A percentile compares a stretch with the other conserved stretches of the same genome.
phyloP scores from a whole-genome alignment of 2,888 invertebrate species.

The Tanytarsus gracilentus region DNA sequence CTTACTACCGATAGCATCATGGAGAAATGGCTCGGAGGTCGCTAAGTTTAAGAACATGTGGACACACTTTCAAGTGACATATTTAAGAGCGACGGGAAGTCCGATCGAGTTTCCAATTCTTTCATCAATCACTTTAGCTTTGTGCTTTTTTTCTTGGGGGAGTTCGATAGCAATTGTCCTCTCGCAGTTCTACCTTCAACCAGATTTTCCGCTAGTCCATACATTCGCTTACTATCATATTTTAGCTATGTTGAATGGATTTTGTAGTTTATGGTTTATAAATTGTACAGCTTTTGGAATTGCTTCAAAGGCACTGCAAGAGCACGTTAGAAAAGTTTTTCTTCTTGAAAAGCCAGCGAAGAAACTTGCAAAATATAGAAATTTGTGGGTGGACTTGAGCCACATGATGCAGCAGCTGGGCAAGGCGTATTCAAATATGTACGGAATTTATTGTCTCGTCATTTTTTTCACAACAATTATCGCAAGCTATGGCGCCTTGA shows the following conservation, averaged over 20 bases:
- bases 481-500: conserved; percentile 59
- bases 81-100: conserved; percentile 50
- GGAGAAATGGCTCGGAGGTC: conserved; percentile 61
- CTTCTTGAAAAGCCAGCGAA: conserved; percentile 54
- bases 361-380: conserved; percentile 57
- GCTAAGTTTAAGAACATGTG: conserved; percentile 71
- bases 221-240: conserved; percentile 65
- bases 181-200: conserved; percentile 61
- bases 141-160: conserved; percentile 58
- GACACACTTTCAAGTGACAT: conserved; percentile 59
- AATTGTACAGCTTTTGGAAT: conserved; percentile 57
- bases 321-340: conserved; percentile 54
- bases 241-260: conserved; percentile 63
- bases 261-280: conserved; percentile 61
- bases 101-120: conserved; percentile 58
- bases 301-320: conserved; percentile 55
- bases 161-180: conserved; percentile 56
- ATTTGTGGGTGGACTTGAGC: conserved; percentile 62
- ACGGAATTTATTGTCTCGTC: conserved; percentile 63
- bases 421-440: conserved; percentile 66
- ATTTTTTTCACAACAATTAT: conserved; percentile 66
- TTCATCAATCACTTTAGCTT: conserved; percentile 52
- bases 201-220: conserved; percentile 63
- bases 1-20: conserved; percentile 54
- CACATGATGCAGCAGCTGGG: conserved; percentile 68